Evolutionary conservation across 2,113 vertebrate genomes (phyloP), one percentile per base, ranked within the genome.

Genomic region (Calidris pygmaea): DNA sequence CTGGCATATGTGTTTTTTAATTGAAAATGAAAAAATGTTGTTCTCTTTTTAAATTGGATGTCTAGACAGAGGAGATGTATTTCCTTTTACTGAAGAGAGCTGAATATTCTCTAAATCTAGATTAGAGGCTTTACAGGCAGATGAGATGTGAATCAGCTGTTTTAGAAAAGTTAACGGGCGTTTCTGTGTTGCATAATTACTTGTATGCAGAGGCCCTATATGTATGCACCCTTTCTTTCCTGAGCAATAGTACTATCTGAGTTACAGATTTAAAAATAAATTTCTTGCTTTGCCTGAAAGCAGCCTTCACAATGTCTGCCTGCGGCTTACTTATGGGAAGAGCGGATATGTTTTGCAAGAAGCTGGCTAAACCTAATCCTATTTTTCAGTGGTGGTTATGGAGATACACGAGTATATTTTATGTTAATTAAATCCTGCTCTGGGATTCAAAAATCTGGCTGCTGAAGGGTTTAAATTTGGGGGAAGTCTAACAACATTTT

Each of bases 11-110:
- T 78, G 65, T 93, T 96, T 74, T 95, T 96, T 87, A 96, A 96
- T 84, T 82, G 87, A 95, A 95, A 91, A 74, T 39, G 55, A 94
- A 96, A 86, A 94, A 84, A 24, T 3, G 0, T 73, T 95, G 27
- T 72, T 80, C 24, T 81, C 81, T 71, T 63, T 90, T 94, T 90
- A 96, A 97, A 97, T 95, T 97, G 92, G 41, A 45, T 87, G 96
- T 98, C 96, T 97, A 96, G 96, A 97, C 95, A 82, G 66, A 8
- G 58, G 77, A 93, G 55, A 80, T 93, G 59, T 37, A 80, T 96
- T 97, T 96, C 72, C 70, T 89, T 65, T 76, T 56, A 34, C 52
- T 87, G 22, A 67, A 78, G 74, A 60, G 50, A 78, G 41, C 9
- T 66, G 53, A 60, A 29, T 85, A 45, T 81, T 92, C 78, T 89